A percentile compares a stretch with the other conserved stretches of the same genome.
These are phyloP conservation scores for Lochmaea crataegi DNA, from an alignment of 2,888 invertebrate species.

Conservation along the genomic window DNA sequence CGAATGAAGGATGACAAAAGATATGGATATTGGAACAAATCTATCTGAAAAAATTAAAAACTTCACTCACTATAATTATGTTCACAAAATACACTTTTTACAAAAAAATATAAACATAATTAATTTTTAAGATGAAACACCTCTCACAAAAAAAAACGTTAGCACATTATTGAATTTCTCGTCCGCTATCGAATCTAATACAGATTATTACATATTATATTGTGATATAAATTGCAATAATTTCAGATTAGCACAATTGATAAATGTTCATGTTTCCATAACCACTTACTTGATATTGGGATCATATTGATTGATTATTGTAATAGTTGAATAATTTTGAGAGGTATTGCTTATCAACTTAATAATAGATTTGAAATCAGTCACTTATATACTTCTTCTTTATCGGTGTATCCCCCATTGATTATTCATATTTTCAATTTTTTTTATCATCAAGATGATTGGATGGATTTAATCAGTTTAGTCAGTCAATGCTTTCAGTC, in stretches of 20 bases:
- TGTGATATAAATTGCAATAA: too few relatives aligned
- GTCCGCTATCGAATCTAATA: not conserved
- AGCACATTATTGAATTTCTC: too few relatives aligned
- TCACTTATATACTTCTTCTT: not conserved
- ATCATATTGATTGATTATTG: not conserved
- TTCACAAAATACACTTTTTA: too few relatives aligned
- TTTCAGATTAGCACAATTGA: not conserved
- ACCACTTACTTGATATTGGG: not conserved
- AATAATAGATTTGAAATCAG: not conserved
- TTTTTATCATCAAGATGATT: not conserved
- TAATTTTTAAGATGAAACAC: too few relatives aligned
- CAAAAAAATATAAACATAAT: too few relatives aligned
- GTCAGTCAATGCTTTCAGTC: too few relatives aligned
- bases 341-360: not conserved
- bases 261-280: not conserved
- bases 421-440: not conserved
- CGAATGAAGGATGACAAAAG: not conserved
- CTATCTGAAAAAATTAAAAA: too few relatives aligned
- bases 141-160: too few relatives aligned
- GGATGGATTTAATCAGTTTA: too few relatives aligned
- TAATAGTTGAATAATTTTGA: not conserved
- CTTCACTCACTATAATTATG: too few relatives aligned
- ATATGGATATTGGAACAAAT: not conserved
- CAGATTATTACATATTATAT: not conserved
- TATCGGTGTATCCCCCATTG: constrained; percentile 11